Base-by-base conservation (phyloP, 2,888 invertebrate species). In the Petrophora chlorosata region DNA sequence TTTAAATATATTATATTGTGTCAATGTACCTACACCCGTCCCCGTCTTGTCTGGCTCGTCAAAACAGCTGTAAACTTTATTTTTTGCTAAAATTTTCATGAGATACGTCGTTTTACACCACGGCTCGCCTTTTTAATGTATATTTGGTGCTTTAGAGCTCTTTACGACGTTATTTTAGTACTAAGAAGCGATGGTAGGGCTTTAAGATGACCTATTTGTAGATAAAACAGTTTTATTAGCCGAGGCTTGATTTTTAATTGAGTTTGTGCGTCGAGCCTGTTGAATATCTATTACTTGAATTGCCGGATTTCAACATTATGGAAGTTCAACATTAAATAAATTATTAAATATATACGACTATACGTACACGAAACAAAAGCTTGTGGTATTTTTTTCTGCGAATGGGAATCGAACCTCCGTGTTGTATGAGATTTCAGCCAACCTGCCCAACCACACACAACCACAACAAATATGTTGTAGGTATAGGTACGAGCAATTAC, bases 81-180 rank as follows among this genome's bases (percentile, higher is more conserved):
- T 43, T 34, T 42, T 42, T 46, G 46, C 12, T 52, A 33, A 49
- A 49, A 56, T 35, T 59, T 56, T 56, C 46, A 56, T 50, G 49
- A 52, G 51, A 48, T 36, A 36, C 26, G 22, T 42, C 42, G 36
- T 16, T 43, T 30, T 26, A 41, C 30, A 44, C 41, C 32, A 44
- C 40, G 51, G 30, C 43, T 28, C 19, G 14, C 32, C 22, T 54
- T 59, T 57, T 52, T 52, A 56, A 59, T 52, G 52, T 43, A 43
- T 47, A 52, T 54, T 50, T 49, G 53, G 42, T 29, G 34, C 36
- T 51, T 25, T 25, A 25, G 3, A 25, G 25, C 10, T 25, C 25
- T 25, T 23, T 25, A 25, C 42, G 41, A 22, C n/a, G 15, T 5
- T 28, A 41, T 23, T 42, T 48, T 38, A 48, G 32, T 19, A 22